Conservation (phyloP, 2,797 vertebrate genomes). For the Melanotaenia boesemani region DNA sequence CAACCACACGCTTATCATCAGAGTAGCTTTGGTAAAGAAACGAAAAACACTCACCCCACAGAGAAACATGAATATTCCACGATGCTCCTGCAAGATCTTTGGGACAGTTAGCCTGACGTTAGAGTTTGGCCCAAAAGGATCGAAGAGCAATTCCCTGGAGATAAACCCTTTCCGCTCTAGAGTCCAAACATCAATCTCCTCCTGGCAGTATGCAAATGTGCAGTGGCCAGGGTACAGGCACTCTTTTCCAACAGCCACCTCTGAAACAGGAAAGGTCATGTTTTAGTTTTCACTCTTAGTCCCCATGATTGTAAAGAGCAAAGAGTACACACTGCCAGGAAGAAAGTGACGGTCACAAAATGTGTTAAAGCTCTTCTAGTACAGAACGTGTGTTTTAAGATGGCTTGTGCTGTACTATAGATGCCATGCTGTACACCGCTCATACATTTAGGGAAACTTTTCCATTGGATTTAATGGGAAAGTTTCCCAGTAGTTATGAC, state of each 20-base stretch:
- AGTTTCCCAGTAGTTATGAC: too few relatives aligned
- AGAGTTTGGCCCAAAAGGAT: conserved; percentile 85
- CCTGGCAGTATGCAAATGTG: conserved; percentile 97
- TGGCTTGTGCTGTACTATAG: background rate
- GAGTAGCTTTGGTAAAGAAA: background rate
- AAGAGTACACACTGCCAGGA: background rate
- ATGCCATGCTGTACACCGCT: background rate
- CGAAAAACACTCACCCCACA: conserved; percentile 87
- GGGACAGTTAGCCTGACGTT: conserved; percentile 89
- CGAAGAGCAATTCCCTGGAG: conserved; percentile 92
- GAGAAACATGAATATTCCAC: conserved; percentile 96
- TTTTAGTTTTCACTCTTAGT: conserved; percentile 8
- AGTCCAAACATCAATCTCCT: conserved; percentile 98
- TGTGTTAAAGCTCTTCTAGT: background rate
- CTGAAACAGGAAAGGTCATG: conserved; percentile 74
- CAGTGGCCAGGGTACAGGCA: conserved; percentile 95
- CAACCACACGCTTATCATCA: background rate
- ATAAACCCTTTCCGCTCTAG: conserved; percentile 96
- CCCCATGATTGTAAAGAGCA: background rate
- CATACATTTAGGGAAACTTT: too few relatives aligned
- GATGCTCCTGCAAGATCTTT: conserved; percentile 93
- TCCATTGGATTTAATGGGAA: too few relatives aligned
- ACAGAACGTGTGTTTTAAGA: background rate
- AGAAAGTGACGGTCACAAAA: background rate
- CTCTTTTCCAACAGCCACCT: conserved; percentile 93